Base-by-base conservation (phyloP, 2,113 vertebrate species). In the Amphiprion ocellaris region DNA sequence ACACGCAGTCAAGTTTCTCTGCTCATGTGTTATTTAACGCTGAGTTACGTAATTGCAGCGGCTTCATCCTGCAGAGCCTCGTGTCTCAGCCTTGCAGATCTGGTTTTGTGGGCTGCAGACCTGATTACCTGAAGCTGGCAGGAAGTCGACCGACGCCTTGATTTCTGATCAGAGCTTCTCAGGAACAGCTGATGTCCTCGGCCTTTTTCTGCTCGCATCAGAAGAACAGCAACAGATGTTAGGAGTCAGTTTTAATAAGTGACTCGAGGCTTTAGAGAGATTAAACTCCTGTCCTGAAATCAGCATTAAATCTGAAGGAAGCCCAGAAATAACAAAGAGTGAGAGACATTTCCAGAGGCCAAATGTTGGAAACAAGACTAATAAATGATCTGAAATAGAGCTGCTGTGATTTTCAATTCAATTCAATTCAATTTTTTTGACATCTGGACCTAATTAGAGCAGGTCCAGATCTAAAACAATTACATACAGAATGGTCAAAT, bases 71-170 rank as follows among this genome's bases (percentile, higher is more conserved):
- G 60, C 64, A 66, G 23, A 62, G 47, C 47, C 41, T 5, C 5
- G 0, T 47, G 49, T 60, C 28, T 83, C 41, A 14, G 30, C 19
- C 58, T 58, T 56, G 61, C 0, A 71, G 76, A 37, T 1, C 41
- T 46, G 41, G 5, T 65, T 16, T 49, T 46, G 77, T 46, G 55
- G 10, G 47, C 56, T 28, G 33, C 30, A 64, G 58, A 63, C 62
- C 50, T 24, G 58, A 77, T 77, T 69, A 81, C 69, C 58, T 81
- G 61, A 23, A 1, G 71, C 65, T 64, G 17, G 37, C 21, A 8
- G 70, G 44, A 26, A 52, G 56, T 33, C 12, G 2, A n/a, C 24
- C 1, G 1, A 23, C 47, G 2, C n/a, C 17, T 56, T 73, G 68
- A 33, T 28, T 61, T 74, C 59, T 70, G 37, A 65, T 74, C 74